These are phyloP conservation scores for Eudemis profundana DNA, from an alignment of 2,888 invertebrate genomes.

Conservation along the genomic window DNA sequence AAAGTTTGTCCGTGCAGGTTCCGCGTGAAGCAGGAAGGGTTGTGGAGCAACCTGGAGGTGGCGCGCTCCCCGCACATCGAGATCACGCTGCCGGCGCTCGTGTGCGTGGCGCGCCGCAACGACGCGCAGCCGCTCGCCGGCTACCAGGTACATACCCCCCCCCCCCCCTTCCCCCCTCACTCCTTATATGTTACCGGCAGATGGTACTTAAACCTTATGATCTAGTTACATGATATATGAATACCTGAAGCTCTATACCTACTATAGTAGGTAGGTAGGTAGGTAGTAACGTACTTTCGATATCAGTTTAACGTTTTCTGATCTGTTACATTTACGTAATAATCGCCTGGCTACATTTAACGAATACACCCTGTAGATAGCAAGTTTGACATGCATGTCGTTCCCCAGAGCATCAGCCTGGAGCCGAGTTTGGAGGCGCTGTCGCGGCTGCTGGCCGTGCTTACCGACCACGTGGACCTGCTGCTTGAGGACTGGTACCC, in stretches of 20 bases:
- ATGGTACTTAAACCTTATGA: too few relatives aligned
- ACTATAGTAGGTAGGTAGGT: too few relatives aligned
- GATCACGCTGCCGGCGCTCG: constrained; percentile 90
- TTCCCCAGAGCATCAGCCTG: constrained; percentile 86
- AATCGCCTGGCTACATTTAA: too few relatives aligned
- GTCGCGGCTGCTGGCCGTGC: constrained; percentile 92
- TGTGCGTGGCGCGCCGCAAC: constrained; percentile 70
- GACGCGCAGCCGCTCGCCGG: constrained; percentile 81
- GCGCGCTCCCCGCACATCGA: constrained; percentile 93
- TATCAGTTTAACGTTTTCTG: too few relatives aligned
- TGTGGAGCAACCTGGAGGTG: constrained; percentile 94
- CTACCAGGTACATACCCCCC: constrained; percentile 70
- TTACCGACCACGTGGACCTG: constrained; percentile 98
- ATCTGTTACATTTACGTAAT: too few relatives aligned
- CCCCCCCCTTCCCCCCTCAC: too few relatives aligned
- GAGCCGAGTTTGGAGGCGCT: constrained; percentile 93
- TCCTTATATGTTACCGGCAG: too few relatives aligned
- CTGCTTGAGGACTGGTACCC: constrained; percentile 99
- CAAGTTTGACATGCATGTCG: background rate
- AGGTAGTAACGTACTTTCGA: too few relatives aligned
- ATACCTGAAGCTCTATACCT: too few relatives aligned
- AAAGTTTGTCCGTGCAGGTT: constrained; percentile 83
- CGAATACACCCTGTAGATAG: too few relatives aligned
- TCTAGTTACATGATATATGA: too few relatives aligned
- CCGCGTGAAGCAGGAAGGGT: constrained; percentile 92